These are phyloP conservation scores for Drosophila ambigua DNA, from an alignment of 1,140 invertebrate species.

Conservation along the genomic window DNA sequence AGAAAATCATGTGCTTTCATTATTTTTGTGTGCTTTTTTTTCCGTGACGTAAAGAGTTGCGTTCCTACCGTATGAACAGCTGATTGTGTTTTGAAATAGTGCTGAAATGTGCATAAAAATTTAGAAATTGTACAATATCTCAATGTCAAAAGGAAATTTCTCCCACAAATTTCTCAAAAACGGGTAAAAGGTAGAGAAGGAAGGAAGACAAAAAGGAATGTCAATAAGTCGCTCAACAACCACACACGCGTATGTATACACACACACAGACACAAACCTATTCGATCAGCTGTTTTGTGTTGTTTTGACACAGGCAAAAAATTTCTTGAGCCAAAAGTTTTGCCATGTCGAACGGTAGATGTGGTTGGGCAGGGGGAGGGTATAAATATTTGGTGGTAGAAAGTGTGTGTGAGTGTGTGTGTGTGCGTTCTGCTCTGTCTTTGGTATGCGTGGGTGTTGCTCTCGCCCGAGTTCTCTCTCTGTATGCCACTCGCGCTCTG, in stretches of 20 bases:
- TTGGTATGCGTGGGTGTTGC: conserved; percentile 12
- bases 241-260: neutral
- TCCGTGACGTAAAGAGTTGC: conserved; percentile 29
- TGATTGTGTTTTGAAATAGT: conserved; percentile 17
- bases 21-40: conserved; percentile 8
- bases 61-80: conserved; percentile 24
- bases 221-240: conserved; percentile 28
- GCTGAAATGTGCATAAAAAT: conserved; percentile 6
- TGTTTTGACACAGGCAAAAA: conserved; percentile 50
- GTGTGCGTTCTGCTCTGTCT: conserved; percentile 4
- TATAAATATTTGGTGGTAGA: conserved; percentile 2
- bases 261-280: conserved; percentile 10
- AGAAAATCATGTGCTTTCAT: conserved; percentile 65
- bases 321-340: conserved; percentile 36
- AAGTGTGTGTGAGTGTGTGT: conserved; percentile 19
- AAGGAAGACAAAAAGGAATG: conserved; percentile 26
- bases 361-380: too few relatives aligned
- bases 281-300: conserved; percentile 72
- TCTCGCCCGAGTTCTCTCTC: conserved; percentile 1
- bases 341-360: neutral
- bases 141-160: neutral
- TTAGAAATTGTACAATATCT: neutral
- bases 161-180: conserved; percentile 8
- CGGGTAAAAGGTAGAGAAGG: neutral
- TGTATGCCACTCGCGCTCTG: conserved; percentile 1